Percentiles rank a stretch among this genome's conserved stretches.
Conservation (phyloP, 2,797 vertebrate species). For the Anguilla obscura region DNA sequence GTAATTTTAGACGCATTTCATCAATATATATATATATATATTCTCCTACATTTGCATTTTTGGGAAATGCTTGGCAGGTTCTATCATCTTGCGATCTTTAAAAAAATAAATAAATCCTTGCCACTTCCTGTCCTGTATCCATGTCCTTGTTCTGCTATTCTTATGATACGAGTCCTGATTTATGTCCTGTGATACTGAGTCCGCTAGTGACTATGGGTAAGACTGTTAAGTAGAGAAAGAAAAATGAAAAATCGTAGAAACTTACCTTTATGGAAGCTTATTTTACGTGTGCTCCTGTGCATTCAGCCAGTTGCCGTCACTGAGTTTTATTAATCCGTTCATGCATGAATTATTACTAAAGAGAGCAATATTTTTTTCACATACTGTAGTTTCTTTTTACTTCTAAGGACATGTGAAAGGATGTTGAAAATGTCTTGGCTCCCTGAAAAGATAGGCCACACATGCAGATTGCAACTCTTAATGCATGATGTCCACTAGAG, state of each 20-base stretch:
- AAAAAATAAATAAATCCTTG: background rate
- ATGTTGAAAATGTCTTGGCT: too few species aligned
- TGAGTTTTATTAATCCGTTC: background rate
- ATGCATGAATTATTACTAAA: too few species aligned
- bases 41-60: background rate
- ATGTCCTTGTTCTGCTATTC: background rate
- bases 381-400: too few species aligned
- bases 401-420: too few species aligned
- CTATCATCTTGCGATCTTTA: background rate
- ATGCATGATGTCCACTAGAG: too few species aligned
- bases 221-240: background rate
- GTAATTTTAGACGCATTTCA: too few species aligned
- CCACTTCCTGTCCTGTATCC: background rate
- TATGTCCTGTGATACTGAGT: background rate
- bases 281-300: background rate
- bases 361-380: too few species aligned
- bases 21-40: background rate
- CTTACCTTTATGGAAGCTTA: background rate
- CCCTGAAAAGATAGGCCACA: too few species aligned
- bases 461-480: too few species aligned
- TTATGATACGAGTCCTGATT: background rate
- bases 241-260: background rate
- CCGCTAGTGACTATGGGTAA: background rate
- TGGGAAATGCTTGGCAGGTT: background rate
- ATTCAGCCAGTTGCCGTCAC: background rate